Evolutionary conservation across 2,888 invertebrate genomes (phyloP), one percentile per base, ranked within the genome.

Genomic region (Chironomus tentans): DNA sequence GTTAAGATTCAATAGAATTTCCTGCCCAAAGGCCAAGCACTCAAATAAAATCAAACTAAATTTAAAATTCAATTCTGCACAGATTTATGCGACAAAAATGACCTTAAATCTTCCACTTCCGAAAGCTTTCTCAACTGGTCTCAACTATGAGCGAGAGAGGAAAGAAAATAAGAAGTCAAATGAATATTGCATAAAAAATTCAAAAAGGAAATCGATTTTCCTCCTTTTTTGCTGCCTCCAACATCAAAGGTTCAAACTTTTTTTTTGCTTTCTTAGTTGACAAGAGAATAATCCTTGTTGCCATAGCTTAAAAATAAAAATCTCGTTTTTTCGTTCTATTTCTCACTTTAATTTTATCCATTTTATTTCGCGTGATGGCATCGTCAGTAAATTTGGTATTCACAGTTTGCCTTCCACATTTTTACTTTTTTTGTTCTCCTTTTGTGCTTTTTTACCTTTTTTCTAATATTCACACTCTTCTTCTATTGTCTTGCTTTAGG

Each of bases 341-440:
- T 70, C 70, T 70, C 70, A 70, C 70, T 70, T 70, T 70, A 70
- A 70, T 70, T 70, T 70, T 46, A 70, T 70, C 70, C 70, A 46
- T 24, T 68, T 24, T 28, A 68, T 38, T 38, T 56, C 56, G 56
- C 56, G 56, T 56, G 56, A n/a, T 38, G 7, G 38, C 38, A 38
- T 38, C 38, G 38, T 38, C 38, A 38, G 38, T 38, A 38, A 38
- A 38, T 38, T 38, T 38, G 38, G 38, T 38, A 38, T 38, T 38
- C 38, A 38, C 38, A 38, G 38, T 38, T 38, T 38, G 38, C 38
- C 38, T 38, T 38, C 38, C 38, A 38, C 38, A 38, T 38, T 38
- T 38, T 28, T 6, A 4, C n/a, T n/a, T n/a, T n/a, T n/a, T n/a
- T n/a, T n/a, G n/a, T n/a, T n/a, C n/a, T n/a, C n/a, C n/a, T n/a